Evolutionary conservation across 2,797 vertebrate genomes (phyloP).

Genomic region (Varecia variegata): DNA sequence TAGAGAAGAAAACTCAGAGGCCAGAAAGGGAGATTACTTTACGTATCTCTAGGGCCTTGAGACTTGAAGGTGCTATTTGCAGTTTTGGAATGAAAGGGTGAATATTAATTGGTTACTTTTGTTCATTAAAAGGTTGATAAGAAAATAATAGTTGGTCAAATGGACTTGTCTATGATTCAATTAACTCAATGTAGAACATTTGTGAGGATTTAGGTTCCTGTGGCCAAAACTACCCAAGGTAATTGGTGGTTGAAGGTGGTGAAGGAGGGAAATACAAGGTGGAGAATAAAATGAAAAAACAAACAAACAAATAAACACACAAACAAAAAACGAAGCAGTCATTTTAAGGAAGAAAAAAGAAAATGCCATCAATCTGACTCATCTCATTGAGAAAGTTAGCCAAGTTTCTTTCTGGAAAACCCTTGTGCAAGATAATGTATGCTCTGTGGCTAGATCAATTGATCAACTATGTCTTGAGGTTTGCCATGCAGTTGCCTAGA

Average conservation of each 20-base stretch:
- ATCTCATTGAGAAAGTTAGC: neutral
- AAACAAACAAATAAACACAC: no score
- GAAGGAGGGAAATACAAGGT: neutral
- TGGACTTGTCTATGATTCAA: neutral
- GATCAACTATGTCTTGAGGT: neutral
- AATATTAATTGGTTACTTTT: neutral
- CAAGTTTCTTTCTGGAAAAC: neutral
- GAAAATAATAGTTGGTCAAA: neutral
- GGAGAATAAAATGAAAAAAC: no score
- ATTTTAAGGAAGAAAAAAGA: neutral
- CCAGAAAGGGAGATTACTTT: no score
- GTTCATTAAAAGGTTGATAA: neutral
- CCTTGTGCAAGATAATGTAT: neutral
- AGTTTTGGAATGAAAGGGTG: neutral
- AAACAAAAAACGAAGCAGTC: no score
- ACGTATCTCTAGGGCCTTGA: neutral
- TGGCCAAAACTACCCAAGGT: neutral
- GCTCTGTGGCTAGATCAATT: neutral
- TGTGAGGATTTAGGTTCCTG: neutral
- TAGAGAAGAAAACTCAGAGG: neutral
- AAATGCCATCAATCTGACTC: neutral
- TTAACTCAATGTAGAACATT: neutral
- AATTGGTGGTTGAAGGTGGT: neutral
- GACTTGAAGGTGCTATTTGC: neutral
- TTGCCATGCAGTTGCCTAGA: neutral